A percentile compares a stretch with the other conserved stretches of the same genome.
Conservation (phyloP, 2,113 vertebrate species). For the Thinocorus orbignyianus region DNA sequence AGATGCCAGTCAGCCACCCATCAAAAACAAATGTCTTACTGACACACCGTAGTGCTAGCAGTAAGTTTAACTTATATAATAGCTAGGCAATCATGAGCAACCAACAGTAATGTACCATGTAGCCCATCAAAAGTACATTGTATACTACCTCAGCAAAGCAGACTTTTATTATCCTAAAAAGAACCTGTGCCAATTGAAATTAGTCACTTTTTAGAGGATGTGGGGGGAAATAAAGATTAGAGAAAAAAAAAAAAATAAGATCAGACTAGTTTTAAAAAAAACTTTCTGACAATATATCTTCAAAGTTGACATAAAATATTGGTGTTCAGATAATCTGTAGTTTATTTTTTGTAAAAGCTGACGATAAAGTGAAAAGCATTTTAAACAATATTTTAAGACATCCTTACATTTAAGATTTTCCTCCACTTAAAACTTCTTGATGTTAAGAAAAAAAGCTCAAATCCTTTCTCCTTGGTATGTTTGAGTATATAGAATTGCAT, state of each 20-base stretch:
- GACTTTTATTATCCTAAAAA: not conserved
- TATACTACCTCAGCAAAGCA: not conserved
- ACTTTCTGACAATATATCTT: rapidly evolving
- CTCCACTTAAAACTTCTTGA: too few relatives aligned
- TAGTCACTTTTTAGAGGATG: not conserved
- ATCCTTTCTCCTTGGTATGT: too few relatives aligned
- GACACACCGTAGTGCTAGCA: not conserved
- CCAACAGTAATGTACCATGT: not conserved
- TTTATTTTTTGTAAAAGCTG: not conserved
- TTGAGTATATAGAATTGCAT: too few relatives aligned
- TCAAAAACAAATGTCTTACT: not conserved
- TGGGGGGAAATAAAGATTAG: not conserved
- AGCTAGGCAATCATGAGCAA: not conserved
- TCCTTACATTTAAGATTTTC: too few relatives aligned
- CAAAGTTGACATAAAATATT: not conserved
- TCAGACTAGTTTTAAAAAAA: not conserved
- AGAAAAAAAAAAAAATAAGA: too few relatives aligned
- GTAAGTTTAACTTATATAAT: not conserved
- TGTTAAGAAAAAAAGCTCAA: too few relatives aligned
- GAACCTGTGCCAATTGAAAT: not conserved
- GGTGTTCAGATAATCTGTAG: not conserved
- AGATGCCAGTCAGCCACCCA: not conserved
- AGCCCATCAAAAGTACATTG: not conserved
- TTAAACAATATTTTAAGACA: too few relatives aligned
- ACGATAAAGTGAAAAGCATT: too few relatives aligned